A percentile compares a stretch with the other conserved stretches of the same genome.
Conservation (phyloP, 2,888 invertebrate species). For the Metellina segmentata region DNA sequence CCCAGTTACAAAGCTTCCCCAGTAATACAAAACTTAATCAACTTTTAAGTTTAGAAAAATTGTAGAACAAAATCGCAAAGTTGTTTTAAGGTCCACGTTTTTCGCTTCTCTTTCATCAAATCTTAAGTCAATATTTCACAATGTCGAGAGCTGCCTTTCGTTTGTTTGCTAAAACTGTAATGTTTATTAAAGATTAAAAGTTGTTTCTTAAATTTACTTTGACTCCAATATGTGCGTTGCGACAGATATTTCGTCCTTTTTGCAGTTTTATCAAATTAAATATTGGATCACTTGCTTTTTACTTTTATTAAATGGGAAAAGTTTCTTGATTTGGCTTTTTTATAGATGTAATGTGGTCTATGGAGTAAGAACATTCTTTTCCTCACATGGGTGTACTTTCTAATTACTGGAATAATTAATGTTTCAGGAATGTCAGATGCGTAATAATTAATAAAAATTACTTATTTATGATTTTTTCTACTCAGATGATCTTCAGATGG, state of each 20-base stretch:
- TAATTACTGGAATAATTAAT: background rate
- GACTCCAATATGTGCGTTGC: background rate
- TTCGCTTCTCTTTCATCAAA: conserved; percentile 4
- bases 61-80: background rate
- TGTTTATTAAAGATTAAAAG: conserved; percentile 42
- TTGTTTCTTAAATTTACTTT: conserved; percentile 22
- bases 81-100: background rate
- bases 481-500: no score
- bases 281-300: conserved; percentile 16
- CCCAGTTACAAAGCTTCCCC: no score
- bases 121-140: conserved; percentile 40
- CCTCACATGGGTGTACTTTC: background rate
- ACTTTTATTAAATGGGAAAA: conserved; percentile 28
- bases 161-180: conserved; percentile 19
- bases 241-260: background rate
- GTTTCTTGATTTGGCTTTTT: conserved; percentile 9
- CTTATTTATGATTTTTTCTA: no score
- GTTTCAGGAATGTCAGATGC: background rate
- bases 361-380: background rate
- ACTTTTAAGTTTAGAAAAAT: background rate
- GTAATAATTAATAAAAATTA: background rate
- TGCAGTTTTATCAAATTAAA: conserved; percentile 7
- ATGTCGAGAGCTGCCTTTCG: background rate
- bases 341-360: background rate
- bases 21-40: background rate